Conservation (phyloP, 2,797 vertebrate genomes). For the Cetoscarus ocellatus region DNA sequence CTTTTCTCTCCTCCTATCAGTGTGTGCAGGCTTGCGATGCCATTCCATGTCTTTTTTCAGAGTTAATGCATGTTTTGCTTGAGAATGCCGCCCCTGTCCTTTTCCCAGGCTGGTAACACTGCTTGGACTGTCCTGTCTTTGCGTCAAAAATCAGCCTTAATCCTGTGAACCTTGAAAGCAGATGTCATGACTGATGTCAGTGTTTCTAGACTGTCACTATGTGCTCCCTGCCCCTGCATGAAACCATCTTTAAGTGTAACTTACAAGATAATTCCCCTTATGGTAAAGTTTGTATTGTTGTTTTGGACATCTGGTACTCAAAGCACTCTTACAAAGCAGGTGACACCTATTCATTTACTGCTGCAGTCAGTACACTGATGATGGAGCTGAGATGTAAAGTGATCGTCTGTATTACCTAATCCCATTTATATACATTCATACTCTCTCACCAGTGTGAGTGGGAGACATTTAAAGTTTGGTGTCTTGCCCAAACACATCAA, state of each 20-base stretch:
- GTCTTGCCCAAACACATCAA: too few species aligned
- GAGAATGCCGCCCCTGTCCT: constrained; percentile 57
- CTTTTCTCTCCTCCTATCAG: constrained; percentile 44
- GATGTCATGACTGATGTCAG: constrained; percentile 28
- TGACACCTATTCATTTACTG: too few species aligned
- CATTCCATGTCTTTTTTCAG: constrained; percentile 45
- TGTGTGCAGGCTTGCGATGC: constrained; percentile 45
- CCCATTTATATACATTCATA: too few species aligned
- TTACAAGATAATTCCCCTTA: not conserved
- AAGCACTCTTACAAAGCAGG: too few species aligned
- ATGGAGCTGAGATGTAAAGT: too few species aligned
- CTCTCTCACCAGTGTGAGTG: too few species aligned
- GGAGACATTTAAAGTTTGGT: too few species aligned
- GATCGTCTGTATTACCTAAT: too few species aligned
- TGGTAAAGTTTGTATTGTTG: not conserved
- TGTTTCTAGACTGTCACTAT: constrained; percentile 14
- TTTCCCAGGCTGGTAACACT: constrained; percentile 57
- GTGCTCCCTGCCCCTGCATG: constrained; percentile 32
- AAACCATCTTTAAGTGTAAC: not conserved
- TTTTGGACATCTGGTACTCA: too few species aligned
- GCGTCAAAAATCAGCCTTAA: constrained; percentile 38
- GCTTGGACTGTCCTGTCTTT: constrained; percentile 12
- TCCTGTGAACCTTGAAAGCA: constrained; percentile 24
- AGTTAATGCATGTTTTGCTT: constrained; percentile 65
- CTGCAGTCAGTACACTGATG: too few species aligned